These are phyloP conservation scores for Himalopsyche phryganea DNA, from an alignment of 1,140 invertebrate species.

Conservation along the genomic window DNA sequence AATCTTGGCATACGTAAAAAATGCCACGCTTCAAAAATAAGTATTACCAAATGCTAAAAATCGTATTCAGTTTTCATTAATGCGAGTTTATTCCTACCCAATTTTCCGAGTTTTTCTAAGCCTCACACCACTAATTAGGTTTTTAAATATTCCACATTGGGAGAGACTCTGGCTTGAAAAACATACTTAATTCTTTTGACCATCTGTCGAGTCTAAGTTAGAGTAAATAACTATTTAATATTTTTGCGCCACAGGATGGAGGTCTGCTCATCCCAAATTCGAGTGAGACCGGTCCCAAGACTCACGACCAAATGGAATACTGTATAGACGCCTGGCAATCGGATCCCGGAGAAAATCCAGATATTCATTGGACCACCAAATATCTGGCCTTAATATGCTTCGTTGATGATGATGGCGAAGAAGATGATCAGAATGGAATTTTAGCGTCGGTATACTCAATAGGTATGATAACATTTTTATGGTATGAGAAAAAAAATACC, in stretches of 20 bases:
- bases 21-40: no score
- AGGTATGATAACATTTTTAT: conserved; percentile 3
- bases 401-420: neutral
- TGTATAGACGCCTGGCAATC: conserved; percentile 12
- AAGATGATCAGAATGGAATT: neutral
- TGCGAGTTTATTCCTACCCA: no score
- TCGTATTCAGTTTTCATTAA: no score
- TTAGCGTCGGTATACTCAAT: conserved; percentile 6
- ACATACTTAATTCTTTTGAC: no score
- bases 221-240: no score
- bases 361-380: conserved; percentile 6
- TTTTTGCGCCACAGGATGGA: conserved; percentile 5
- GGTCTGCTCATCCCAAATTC: neutral
- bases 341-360: neutral
- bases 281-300: neutral
- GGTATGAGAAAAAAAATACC: neutral
- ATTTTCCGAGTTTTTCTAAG: no score
- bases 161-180: no score
- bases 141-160: no score
- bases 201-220: no score
- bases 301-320: conserved; percentile 8
- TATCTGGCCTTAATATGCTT: conserved; percentile 15
- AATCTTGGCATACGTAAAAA: no score
- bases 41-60: no score
- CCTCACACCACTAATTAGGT: no score